Base-by-base conservation (phyloP, 2,797 vertebrate genomes). In the Lepilemur septentrionalis region DNA sequence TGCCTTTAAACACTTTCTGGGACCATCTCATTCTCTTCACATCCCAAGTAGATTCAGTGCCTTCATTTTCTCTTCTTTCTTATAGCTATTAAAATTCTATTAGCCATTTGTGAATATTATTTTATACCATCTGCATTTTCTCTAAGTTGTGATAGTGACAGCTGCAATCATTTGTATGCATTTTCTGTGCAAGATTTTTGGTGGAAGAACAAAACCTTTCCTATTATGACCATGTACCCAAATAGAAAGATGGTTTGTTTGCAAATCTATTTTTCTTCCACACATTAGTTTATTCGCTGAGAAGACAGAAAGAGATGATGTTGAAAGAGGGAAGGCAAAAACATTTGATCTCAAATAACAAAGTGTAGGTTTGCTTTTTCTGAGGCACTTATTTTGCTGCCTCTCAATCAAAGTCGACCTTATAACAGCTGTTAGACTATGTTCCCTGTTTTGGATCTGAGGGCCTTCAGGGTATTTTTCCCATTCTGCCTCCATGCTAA, bases 81-180 rank as follows among this genome's bases (percentile, higher is more conserved):
- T 95, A 52, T 98, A 97, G 98, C 98, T 98, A 98, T 99, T 98
- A 98, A 98, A 98, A 98, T 98, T 98, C 98, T 98, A 98, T 99
- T 99, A 99, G 98, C 97, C 97, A 97, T 98, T 98, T 98, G 97
- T 97, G 98, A 98, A 98, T 99, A 99, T 99, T 99, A 98, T 98
- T 98, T 98, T 98, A 95, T 98, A 95, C 98, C 98, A 98, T 98
- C 98, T 98, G 98, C 98, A 98, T 98, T 98, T 98, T 91, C 97
- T 98, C 97, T 97, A 96, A 96, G 98, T 98, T 98, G 98, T 98
- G 98, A 97, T 97, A 96, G 95, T 93, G 98, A 98, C 98, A 98
- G 98, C 98, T 98, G 98, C 96, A 98, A 98, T 98, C 80, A 98
- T 98, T 98, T 98, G 97, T 98, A 98, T 98, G 98, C 97, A 2